These are phyloP conservation scores for Danaus melanippus DNA, from an alignment of 1,140 invertebrate species.

Conservation along the genomic window DNA sequence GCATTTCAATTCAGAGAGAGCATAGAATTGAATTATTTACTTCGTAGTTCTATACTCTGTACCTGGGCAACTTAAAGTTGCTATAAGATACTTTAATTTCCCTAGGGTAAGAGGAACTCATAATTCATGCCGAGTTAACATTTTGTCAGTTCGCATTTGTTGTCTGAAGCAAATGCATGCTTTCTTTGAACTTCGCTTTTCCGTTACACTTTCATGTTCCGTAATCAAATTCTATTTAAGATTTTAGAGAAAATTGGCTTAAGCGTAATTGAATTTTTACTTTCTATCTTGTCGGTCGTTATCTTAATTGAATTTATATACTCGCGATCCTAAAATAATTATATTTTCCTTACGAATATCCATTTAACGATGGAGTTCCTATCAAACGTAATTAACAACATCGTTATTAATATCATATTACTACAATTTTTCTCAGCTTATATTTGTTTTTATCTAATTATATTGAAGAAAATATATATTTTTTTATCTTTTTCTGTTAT, in stretches of 20 bases:
- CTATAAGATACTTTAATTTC: slow-evolving; percentile 69
- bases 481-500: no score
- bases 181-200: slow-evolving; percentile 14
- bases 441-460: no score
- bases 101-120: slow-evolving; percentile 54
- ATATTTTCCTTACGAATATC: slow-evolving; percentile 19
- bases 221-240: slow-evolving; percentile 9
- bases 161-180: slow-evolving; percentile 20
- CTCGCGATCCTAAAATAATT: slow-evolving; percentile 7
- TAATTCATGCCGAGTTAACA: slow-evolving; percentile 67
- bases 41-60: slow-evolving; percentile 36
- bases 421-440: no score
- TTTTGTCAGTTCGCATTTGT: slow-evolving; percentile 66
- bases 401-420: no score
- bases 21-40: slow-evolving; percentile 53
- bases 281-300: slow-evolving; percentile 10
- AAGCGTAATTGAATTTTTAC: slow-evolving; percentile 19
- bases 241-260: slow-evolving; percentile 16
- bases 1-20: slow-evolving; percentile 38
- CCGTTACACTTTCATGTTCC: slow-evolving; percentile 10
- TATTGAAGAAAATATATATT: no score
- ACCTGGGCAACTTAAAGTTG: slow-evolving; percentile 64
- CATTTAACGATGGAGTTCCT: slow-evolving; percentile 6
- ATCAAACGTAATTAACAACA: slow-evolving; percentile 8
- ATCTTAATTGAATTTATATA: slow-evolving; percentile 14